Evolutionary conservation across 2,113 vertebrate genomes (phyloP), one percentile per base, ranked within the genome.

Genomic region (Albula goreensis): DNA sequence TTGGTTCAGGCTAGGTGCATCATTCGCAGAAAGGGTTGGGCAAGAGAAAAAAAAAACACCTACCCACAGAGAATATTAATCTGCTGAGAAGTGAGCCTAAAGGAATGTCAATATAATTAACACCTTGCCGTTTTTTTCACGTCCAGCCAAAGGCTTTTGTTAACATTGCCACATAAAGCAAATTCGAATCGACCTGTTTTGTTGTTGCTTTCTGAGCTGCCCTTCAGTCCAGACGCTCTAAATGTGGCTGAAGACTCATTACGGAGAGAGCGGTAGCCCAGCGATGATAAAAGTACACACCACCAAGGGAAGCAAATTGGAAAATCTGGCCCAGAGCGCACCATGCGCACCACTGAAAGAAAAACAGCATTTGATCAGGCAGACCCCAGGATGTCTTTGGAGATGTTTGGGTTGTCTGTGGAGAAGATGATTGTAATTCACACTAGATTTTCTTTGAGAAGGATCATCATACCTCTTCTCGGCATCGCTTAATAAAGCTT

Each of bases 161-260:
- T 74, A 81, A 31, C 9, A 63, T 81, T 82, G 78, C 25, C 63
- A 82, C 63, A 53, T 74, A 82, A 57, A 66, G 49, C 25, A 51
- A 63, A 86, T 82, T 81, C 80, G 50, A 77, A 77, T 74, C 5
- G 60, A 86, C 85, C 60, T 77, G 60, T 84, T 84, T 84, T 83
- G 81, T 83, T 83, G 81, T 57, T 60, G 57, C 57, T 83, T 57
- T 83, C 81, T 41, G 53, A 83, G 53, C 81, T 60, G 81, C 81
- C 81, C 81, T 60, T 83, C 81, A 60, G n/a, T 83, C 31, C 41
- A 48, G 81, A 60, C 53, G 63, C 52, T n/a, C 48, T 83, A 60
- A 83, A 83, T 60, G 81, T 83, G 53, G 56, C 81, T 63, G 53
- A 10, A 83, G 56, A 60, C 81, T 83, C 81, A 83, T 83, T 83